Base-by-base conservation (phyloP, 2,797 vertebrate genomes). In the Ceryle rudis region DNA sequence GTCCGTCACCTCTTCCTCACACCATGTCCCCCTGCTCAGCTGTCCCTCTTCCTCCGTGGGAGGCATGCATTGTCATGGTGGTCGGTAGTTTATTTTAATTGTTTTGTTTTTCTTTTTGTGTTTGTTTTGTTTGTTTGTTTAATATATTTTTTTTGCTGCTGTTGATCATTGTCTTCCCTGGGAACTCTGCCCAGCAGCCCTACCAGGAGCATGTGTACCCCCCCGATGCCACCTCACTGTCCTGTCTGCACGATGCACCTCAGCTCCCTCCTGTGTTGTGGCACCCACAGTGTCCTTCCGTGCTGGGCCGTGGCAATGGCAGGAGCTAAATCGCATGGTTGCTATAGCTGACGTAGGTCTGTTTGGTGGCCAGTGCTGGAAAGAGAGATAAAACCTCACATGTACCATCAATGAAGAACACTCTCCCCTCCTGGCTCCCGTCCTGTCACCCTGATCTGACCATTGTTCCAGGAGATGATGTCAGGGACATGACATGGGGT, bases 321-420 rank as follows among this genome's bases (percentile, higher is more conserved):
- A 26, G 96, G 86, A 54, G 96, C 98, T 99, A 99, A 98, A 99
- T 99, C 79, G 99, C 99, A 51, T 99, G 99, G 98, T 99, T 99
- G 98, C 98, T 99, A 96, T 99, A 99, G 98, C 98, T 99, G 98
- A 99, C 99, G 61, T 99, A 99, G 75, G 99, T 99, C 98, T 99
- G 99, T 98, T 99, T 99, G 97, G 99, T 99, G 94, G 99, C 98
- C 98, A 99, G 96, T 29, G 97, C 99, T 99, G 97, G n/a, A 98
- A 89, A 58, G 87, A 97, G 96, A 97, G 97, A 97, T 64, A 96
- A 42, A 94, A 96, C 8, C 60, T 64, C 80, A 35, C 5, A 4
- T 55, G 82, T 35, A 46, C 19, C 62, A 26, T 7, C 5, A 21
- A 46, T 23, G 26, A 42, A 42, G 29, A 4, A 13, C 73, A 49